A percentile compares a stretch with the other conserved stretches of the same genome.
Conservation (phyloP, 2,888 invertebrate genomes). For the Synergus itoensis region DNA sequence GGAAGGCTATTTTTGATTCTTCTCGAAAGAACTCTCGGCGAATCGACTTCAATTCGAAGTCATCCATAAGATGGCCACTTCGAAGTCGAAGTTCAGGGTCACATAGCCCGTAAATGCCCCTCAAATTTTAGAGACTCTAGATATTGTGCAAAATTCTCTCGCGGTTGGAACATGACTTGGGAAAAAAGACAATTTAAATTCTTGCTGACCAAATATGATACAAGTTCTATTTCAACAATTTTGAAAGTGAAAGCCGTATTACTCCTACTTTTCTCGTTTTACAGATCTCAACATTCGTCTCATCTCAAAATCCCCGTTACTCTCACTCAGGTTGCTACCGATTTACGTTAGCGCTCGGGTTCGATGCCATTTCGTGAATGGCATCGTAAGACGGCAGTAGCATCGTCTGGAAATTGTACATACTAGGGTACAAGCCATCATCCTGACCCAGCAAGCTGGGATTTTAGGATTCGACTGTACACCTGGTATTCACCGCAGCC, state of each 20-base stretch:
- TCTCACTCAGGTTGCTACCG: slow-evolving; percentile 21
- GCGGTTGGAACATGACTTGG: background rate
- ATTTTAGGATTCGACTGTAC: slow-evolving; percentile 45
- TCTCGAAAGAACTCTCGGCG: background rate
- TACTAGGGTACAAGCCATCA: slow-evolving; percentile 28
- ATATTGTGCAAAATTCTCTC: too few relatives aligned
- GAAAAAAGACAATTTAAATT: background rate
- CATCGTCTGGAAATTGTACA: slow-evolving; percentile 27
- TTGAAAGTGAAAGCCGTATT: background rate
- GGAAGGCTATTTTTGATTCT: background rate
- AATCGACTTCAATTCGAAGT: background rate
- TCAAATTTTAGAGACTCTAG: background rate
- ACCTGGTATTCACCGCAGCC: slow-evolving; percentile 38
- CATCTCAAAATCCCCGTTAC: slow-evolving; percentile 16
- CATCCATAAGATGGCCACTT: background rate
- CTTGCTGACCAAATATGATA: too few relatives aligned
- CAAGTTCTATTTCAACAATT: background rate
- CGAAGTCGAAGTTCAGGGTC: background rate
- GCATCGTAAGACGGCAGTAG: slow-evolving; percentile 17
- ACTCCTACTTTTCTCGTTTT: background rate
- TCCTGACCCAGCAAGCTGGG: background rate
- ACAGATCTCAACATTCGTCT: background rate
- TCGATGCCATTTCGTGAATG: slow-evolving; percentile 41
- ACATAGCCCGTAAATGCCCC: background rate
- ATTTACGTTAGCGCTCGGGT: slow-evolving; percentile 32